These are phyloP conservation scores for Fulmarus glacialis DNA, from an alignment of 2,113 vertebrate species.

Conservation along the genomic window DNA sequence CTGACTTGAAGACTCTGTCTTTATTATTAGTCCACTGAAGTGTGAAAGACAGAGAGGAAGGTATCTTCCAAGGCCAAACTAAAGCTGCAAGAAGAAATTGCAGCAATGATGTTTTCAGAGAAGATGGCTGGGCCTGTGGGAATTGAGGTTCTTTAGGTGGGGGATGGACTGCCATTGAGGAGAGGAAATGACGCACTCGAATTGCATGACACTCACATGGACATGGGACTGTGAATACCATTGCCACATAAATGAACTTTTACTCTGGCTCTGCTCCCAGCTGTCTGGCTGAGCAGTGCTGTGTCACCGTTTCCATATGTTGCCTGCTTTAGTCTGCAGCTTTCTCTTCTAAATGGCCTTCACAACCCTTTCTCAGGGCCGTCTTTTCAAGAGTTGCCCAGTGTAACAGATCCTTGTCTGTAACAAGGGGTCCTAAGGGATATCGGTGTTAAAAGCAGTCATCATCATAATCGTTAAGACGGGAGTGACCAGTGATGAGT, in stretches of 20 bases:
- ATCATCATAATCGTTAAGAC: neutral
- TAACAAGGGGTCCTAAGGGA: neutral
- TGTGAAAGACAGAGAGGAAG: neutral
- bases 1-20: neutral
- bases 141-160: neutral
- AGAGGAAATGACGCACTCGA: rapidly evolving
- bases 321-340: neutral
- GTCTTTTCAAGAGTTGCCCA: neutral
- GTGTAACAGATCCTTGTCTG: neutral
- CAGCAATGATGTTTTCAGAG: neutral
- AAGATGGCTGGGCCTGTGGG: neutral
- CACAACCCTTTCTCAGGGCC: neutral
- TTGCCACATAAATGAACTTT: neutral
- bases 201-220: neutral
- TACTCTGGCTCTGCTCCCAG: neutral
- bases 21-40: neutral
- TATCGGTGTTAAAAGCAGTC: neutral
- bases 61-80: neutral
- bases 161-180: neutral
- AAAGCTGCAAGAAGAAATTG: neutral
- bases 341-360: neutral
- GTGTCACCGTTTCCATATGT: neutral
- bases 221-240: neutral
- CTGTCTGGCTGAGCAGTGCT: neutral
- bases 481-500: neutral